Evolutionary conservation across 2,888 invertebrate species (phyloP).

Genomic region (Chrysomela aeneicollis): DNA sequence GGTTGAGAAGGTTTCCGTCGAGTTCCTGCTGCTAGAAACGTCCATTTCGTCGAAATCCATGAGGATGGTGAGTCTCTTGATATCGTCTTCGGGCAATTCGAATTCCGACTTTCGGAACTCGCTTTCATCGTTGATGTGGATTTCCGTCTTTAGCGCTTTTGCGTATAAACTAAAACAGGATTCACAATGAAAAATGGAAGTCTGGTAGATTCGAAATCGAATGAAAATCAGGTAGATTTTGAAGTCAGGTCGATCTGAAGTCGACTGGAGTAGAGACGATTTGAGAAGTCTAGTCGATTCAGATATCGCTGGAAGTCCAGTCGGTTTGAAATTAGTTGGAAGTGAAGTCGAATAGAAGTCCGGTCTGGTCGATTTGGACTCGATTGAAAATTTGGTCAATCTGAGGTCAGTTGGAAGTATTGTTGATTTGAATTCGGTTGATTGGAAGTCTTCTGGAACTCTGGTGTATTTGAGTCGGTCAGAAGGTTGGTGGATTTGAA

Average conservation of each 20-base stretch:
- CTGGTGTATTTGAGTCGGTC: too few relatives aligned
- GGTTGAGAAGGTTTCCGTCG: conserved; percentile 46
- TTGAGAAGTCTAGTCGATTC: too few relatives aligned
- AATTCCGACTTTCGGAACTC: conserved; percentile 48
- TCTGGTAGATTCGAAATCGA: neutral
- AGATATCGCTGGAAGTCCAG: too few relatives aligned
- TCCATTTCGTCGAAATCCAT: conserved; percentile 54
- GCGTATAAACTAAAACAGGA: conserved; percentile 45
- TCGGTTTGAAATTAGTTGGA: neutral
- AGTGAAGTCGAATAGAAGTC: too few relatives aligned
- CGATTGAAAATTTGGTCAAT: too few relatives aligned
- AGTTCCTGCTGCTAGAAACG: conserved; percentile 39
- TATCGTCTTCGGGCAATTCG: conserved; percentile 47
- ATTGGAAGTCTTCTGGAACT: neutral
- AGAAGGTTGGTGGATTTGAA: neutral
- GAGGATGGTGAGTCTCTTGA: conserved; percentile 48
- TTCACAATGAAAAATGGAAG: too few relatives aligned
- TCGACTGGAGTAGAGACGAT: too few relatives aligned
- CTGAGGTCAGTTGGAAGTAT: too few relatives aligned
- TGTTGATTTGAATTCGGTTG: too few relatives aligned
- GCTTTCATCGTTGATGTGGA: conserved; percentile 44
- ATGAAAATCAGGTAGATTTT: too few relatives aligned
- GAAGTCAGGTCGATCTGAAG: neutral
- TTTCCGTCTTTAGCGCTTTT: conserved; percentile 46
- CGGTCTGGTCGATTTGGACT: neutral